A percentile compares a stretch with the other conserved stretches of the same genome.
Conservation (phyloP, 2,113 vertebrate species). For the Redunca redunca region DNA sequence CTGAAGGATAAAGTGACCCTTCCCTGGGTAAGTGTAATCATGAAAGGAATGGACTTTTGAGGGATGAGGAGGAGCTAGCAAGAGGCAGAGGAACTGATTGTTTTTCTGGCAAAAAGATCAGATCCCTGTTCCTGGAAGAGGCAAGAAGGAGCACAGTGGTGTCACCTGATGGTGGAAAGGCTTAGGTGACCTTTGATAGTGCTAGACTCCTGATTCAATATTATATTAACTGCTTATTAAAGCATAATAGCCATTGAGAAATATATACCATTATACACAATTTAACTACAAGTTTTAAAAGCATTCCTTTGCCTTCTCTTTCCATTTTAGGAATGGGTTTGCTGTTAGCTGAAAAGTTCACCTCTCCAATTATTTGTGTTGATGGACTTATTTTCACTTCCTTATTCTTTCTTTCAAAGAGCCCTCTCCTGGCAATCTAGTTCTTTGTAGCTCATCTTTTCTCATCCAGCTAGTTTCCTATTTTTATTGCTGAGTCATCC, state of each 20-base stretch:
- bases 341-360: background rate
- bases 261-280: rapidly evolving
- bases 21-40: background rate
- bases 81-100: background rate
- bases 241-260: background rate
- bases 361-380: background rate
- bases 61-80: background rate
- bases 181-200: background rate
- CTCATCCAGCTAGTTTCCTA: conserved; percentile 55
- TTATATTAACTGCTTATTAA: background rate
- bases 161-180: background rate
- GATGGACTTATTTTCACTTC: background rate
- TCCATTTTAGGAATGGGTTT: background rate
- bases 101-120: background rate
- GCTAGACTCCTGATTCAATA: background rate
- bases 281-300: background rate
- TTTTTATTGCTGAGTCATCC: conserved; percentile 74
- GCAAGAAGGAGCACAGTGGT: background rate
- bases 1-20: background rate
- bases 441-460: conserved; percentile 41
- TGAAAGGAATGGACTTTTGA: background rate
- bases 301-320: background rate
- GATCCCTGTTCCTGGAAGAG: background rate
- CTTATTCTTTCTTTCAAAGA: conserved; percentile 16
- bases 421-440: background rate